Conservation (phyloP, 2,888 invertebrate genomes). For the Mimachlamys varia region DNA sequence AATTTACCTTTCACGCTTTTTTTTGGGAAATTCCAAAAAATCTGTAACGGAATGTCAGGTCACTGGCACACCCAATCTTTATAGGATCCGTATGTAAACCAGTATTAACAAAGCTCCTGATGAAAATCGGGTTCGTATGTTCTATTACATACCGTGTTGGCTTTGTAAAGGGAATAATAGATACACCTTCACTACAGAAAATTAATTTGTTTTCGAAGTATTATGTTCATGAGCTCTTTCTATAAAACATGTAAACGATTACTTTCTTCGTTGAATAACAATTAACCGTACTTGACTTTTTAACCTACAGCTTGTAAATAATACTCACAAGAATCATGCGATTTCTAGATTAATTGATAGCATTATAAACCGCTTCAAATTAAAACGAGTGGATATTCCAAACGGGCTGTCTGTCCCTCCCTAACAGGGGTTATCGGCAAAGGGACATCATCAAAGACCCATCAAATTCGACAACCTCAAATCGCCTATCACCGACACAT, state of each 20-base stretch:
- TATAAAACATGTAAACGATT: background rate
- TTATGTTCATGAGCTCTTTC: background rate
- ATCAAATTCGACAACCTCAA: background rate
- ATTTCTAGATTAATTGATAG: background rate
- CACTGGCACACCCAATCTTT: background rate
- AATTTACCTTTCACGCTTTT: background rate
- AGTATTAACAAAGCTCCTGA: background rate
- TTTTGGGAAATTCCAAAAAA: constrained; percentile 23
- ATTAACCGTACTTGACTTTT: background rate
- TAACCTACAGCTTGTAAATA: background rate
- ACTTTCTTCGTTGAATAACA: background rate
- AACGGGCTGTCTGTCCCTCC: background rate
- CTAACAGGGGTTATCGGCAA: too few species aligned
- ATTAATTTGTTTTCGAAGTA: background rate
- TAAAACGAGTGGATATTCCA: background rate
- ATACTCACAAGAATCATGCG: background rate
- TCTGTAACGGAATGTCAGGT: background rate
- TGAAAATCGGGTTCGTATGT: background rate
- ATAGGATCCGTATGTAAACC: background rate
- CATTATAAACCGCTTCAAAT: background rate
- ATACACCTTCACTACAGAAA: background rate
- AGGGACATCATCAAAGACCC: too few species aligned
- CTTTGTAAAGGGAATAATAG: background rate
- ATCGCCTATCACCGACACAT: background rate
- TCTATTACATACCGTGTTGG: background rate